Conservation (phyloP, 2,888 invertebrate species). For the Drosophila villosipedis region DNA sequence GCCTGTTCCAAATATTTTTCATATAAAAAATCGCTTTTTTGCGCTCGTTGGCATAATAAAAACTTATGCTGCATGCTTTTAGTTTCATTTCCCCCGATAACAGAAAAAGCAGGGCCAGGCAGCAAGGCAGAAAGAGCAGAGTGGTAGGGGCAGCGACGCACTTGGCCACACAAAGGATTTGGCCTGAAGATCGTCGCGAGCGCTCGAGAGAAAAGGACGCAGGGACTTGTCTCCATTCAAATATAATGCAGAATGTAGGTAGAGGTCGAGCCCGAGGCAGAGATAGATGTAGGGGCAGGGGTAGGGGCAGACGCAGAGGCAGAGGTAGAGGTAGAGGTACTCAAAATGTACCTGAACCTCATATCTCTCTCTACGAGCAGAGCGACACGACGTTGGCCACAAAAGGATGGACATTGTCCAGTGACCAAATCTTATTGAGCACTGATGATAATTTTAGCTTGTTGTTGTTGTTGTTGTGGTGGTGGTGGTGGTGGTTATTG, state of each 20-base stretch:
- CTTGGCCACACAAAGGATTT: slow-evolving; percentile 74
- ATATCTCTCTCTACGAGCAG: slow-evolving; percentile 10
- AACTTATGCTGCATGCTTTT: slow-evolving; percentile 76
- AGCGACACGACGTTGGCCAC: slow-evolving; percentile 42
- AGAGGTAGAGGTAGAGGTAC: slow-evolving; percentile 58
- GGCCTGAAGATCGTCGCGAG: slow-evolving; percentile 65
- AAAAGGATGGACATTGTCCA: slow-evolving; percentile 81
- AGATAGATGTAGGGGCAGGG: slow-evolving; percentile 54
- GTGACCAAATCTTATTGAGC: slow-evolving; percentile 72
- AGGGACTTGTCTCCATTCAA: slow-evolving; percentile 82
- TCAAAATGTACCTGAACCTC: slow-evolving; percentile 77
- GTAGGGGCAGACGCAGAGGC: slow-evolving; percentile 46
- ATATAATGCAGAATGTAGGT: slow-evolving; percentile 58
- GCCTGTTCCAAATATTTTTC: slow-evolving; percentile 72
- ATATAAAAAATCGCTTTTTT: slow-evolving; percentile 70
- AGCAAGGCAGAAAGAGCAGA: slow-evolving; percentile 20
- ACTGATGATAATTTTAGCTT: slow-evolving; percentile 50
- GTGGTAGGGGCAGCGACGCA: slow-evolving; percentile 59
- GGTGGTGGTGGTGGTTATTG: slow-evolving; percentile 2
- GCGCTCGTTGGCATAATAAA: slow-evolving; percentile 65
- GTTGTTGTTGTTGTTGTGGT: slow-evolving; percentile 4
- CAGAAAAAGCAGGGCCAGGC: slow-evolving; percentile 25
- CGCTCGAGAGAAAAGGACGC: slow-evolving; percentile 47
- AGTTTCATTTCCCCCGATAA: slow-evolving; percentile 71
- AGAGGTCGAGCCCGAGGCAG: slow-evolving; percentile 25